Conservation (phyloP, 2,888 invertebrate species). For the Cataglyphis rosenhaueri region DNA sequence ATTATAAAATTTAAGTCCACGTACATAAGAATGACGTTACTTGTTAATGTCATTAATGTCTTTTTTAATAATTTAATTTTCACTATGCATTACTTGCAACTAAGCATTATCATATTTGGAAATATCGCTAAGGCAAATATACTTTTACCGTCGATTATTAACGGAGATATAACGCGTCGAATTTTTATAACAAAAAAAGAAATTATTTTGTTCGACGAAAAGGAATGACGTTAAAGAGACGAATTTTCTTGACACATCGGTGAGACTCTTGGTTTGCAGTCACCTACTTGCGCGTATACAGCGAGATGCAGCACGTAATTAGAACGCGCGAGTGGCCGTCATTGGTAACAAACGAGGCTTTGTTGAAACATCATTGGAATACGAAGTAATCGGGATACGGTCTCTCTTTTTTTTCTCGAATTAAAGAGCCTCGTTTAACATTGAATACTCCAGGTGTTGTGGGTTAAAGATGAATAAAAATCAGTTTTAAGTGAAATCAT, state of each 20-base stretch:
- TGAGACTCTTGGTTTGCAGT: conserved; percentile 47
- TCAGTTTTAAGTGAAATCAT: neutral
- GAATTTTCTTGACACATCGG: conserved; percentile 50
- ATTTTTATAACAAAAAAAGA: conserved; percentile 4
- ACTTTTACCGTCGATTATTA: conserved; percentile 12
- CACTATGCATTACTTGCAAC: neutral
- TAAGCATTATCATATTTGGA: neutral
- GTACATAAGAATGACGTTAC: neutral
- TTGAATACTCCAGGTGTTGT: conserved; percentile 70
- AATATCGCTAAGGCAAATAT: neutral
- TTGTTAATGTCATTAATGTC: neutral
- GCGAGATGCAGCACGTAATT: conserved; percentile 68
- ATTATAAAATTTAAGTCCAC: neutral
- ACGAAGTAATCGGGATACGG: conserved; percentile 54
- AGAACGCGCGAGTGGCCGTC: conserved; percentile 63
- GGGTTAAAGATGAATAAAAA: conserved; percentile 5
- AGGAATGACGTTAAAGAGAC: conserved; percentile 34
- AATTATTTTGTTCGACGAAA: neutral
- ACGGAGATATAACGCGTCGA: conserved; percentile 6
- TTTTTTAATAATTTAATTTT: conserved; percentile 6
- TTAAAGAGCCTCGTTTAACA: conserved; percentile 64
- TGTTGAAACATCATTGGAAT: conserved; percentile 66
- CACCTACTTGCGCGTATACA: conserved; percentile 65
- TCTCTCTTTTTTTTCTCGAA: conserved; percentile 41
- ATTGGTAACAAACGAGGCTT: conserved; percentile 72